Percentiles rank a stretch among this genome's conserved stretches.
These are phyloP conservation scores for Upupa epops DNA, from an alignment of 2,113 vertebrate genomes.

Conservation along the genomic window DNA sequence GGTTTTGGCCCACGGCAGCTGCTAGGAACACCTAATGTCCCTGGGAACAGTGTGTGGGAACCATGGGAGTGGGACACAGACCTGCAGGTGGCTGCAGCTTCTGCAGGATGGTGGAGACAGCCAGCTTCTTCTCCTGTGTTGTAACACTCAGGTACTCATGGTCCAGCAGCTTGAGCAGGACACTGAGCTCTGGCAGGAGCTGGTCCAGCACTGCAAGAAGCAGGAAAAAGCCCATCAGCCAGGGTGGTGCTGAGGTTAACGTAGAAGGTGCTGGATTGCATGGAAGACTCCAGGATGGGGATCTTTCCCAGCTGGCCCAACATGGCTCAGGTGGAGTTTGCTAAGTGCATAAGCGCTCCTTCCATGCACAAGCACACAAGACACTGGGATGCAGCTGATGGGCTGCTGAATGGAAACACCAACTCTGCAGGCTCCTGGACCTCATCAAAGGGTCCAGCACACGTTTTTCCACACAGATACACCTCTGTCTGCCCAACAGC, in stretches of 20 bases:
- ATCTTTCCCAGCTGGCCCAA: not conserved
- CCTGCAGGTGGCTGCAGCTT: conserved; percentile 86
- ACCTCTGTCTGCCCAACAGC: not conserved
- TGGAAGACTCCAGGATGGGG: not conserved
- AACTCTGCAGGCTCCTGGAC: not conserved
- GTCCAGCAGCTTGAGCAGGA: conserved; percentile 92
- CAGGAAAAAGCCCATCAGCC: not conserved
- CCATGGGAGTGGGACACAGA: conserved; percentile 7
- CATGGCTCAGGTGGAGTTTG: rapidly evolving
- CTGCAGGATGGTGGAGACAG: conserved; percentile 87
- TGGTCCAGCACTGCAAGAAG: conserved; percentile 84
- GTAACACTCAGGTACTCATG: conserved; percentile 90
- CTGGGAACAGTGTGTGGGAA: not conserved
- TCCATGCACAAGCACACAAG: not conserved
- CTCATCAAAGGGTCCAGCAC: not conserved
- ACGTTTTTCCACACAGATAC: not conserved
- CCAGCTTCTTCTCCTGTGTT: conserved; percentile 88
- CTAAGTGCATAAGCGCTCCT: not conserved
- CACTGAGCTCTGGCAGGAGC: conserved; percentile 87
- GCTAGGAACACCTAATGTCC: not conserved
- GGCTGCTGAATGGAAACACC: not conserved
- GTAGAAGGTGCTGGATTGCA: not conserved
- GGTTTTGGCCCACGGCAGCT: not conserved
- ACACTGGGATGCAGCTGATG: not conserved
- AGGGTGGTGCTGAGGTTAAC: not conserved